A percentile compares a stretch with the other conserved stretches of the same genome.
Conservation (phyloP, 2,888 invertebrate genomes). For the Ernsta delagoae region DNA sequence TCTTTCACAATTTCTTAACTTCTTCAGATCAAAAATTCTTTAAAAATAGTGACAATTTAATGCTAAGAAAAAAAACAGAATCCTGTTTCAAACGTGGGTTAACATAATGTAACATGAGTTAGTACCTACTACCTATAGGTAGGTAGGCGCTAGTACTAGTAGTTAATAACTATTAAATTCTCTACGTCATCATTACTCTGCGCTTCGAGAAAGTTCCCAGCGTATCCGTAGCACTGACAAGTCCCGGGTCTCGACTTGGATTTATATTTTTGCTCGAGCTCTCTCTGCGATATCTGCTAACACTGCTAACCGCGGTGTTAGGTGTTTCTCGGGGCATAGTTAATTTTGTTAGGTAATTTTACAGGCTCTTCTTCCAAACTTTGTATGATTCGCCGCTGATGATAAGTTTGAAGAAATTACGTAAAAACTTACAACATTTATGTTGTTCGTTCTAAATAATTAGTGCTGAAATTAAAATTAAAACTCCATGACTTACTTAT, state of each 20-base stretch:
- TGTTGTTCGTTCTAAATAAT: too few species aligned
- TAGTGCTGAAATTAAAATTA: too few species aligned
- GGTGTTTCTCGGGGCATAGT: constrained; percentile 10
- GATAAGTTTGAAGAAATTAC: not conserved
- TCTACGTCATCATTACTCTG: constrained; percentile 9
- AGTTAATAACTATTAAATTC: not conserved
- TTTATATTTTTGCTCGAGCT: constrained; percentile 30
- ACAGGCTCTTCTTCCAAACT: not conserved
- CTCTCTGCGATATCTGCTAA: constrained; percentile 21
- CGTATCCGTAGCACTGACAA: constrained; percentile 34
- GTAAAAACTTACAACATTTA: too few species aligned
- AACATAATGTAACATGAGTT: too few species aligned
- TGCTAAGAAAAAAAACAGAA: too few species aligned
- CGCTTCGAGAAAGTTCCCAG: constrained; percentile 26
- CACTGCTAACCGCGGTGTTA: constrained; percentile 31
- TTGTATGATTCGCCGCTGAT: not conserved
- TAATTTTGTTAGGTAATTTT: constrained; percentile 8
- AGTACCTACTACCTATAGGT: too few species aligned
- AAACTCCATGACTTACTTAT: too few species aligned
- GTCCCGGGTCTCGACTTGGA: constrained; percentile 17
- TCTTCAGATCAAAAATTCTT: too few species aligned
- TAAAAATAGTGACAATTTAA: too few species aligned
- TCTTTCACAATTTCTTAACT: too few species aligned
- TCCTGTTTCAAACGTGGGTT: too few species aligned
- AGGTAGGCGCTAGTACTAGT: too few species aligned